These are phyloP conservation scores for Coenonympha arcania DNA, from an alignment of 2,888 invertebrate genomes.

Conservation along the genomic window DNA sequence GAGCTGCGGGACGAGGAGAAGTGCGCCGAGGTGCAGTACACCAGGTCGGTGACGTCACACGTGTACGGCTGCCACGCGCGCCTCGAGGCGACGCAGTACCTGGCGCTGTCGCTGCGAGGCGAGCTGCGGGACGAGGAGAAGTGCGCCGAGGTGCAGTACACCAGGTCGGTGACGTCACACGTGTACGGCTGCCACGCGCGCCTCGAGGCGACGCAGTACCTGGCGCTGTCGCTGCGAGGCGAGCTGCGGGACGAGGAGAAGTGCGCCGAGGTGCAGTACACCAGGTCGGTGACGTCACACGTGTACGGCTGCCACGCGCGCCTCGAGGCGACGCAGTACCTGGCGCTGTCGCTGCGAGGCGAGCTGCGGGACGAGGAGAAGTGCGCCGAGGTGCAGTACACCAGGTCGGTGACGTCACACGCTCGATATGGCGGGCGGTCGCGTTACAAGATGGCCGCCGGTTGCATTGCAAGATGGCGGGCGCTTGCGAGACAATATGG, in stretches of 20 bases:
- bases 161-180: no score
- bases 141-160: conserved; percentile 78
- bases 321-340: conserved; percentile 81
- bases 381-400: conserved; percentile 78
- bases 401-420: no score
- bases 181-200: conserved; percentile 82
- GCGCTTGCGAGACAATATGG: no score
- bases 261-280: conserved; percentile 78
- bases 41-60: no score
- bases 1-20: conserved; percentile 84
- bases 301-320: conserved; percentile 82
- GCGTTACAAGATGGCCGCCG: no score
- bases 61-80: conserved; percentile 82
- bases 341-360: conserved; percentile 79
- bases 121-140: conserved; percentile 84
- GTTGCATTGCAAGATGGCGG: no score
- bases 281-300: no score
- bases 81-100: conserved; percentile 81
- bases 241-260: conserved; percentile 84
- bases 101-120: conserved; percentile 79
- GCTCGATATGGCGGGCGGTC: no score
- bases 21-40: conserved; percentile 78
- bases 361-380: conserved; percentile 84
- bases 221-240: conserved; percentile 79
- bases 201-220: conserved; percentile 81